Percentiles rank a stretch among this genome's conserved stretches.
These are phyloP conservation scores for Picathartes gymnocephalus DNA, from an alignment of 2,113 vertebrate species.

Conservation along the genomic window DNA sequence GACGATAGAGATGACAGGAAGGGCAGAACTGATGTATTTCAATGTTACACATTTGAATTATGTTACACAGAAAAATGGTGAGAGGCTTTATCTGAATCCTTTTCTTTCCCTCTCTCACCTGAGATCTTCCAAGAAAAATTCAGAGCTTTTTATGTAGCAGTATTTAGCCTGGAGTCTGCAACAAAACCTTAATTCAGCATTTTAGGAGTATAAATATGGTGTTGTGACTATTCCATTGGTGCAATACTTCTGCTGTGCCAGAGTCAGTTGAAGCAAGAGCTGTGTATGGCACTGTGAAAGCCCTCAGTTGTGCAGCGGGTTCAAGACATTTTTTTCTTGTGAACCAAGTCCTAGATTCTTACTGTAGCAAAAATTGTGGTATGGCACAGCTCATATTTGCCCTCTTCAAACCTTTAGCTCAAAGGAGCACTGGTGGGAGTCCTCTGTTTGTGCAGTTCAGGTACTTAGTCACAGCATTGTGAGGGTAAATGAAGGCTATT, in stretches of 20 bases:
- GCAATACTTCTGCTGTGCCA: neutral
- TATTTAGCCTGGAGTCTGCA: neutral
- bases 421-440: neutral
- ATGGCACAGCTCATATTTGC: neutral
- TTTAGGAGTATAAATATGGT: neutral
- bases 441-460: neutral
- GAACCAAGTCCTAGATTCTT: neutral
- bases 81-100: neutral
- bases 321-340: neutral
- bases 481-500: neutral
- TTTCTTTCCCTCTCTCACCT: neutral
- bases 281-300: neutral
- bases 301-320: neutral
- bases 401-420: neutral
- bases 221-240: neutral
- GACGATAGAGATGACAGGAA: neutral
- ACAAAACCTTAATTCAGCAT: neutral
- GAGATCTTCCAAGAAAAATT: neutral
- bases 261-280: neutral
- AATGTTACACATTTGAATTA: neutral
- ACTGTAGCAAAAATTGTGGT: neutral
- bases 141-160: neutral
- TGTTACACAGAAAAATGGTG: neutral
- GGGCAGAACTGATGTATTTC: neutral
- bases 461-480: neutral